A percentile compares a stretch with the other conserved stretches of the same genome.
phyloP scores from a whole-genome alignment of 2,888 invertebrate species.

The Acanthococcus lagerstroemiae region DNA sequence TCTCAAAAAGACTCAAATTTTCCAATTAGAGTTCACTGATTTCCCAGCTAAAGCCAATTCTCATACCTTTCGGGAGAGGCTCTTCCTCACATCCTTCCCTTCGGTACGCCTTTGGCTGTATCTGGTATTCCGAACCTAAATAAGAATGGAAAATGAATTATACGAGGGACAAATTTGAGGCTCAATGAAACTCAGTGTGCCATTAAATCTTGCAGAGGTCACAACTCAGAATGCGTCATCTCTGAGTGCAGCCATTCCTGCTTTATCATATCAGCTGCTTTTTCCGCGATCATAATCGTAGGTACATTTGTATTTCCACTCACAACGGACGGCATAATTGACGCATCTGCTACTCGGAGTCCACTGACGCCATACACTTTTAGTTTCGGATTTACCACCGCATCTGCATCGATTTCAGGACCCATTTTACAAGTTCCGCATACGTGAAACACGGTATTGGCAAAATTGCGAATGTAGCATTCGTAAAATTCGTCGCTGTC shows the following conservation, averaged over 20 bases:
- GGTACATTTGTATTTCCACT: slow-evolving; percentile 12
- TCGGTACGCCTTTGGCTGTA: no score
- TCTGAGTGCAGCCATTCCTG: slow-evolving; percentile 2
- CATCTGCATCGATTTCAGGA: neutral
- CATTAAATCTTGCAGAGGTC: no score
- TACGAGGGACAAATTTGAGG: no score
- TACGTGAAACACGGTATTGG: neutral
- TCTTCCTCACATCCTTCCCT: no score
- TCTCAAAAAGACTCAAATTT: no score
- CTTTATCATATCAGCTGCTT: slow-evolving; percentile 1
- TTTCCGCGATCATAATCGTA: slow-evolving; percentile 11
- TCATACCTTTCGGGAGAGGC: no score
- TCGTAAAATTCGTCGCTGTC: neutral
- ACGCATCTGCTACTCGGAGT: neutral
- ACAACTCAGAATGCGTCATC: no score
- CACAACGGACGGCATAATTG: neutral
- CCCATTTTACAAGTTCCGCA: slow-evolving; percentile 10
- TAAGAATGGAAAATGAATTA: no score
- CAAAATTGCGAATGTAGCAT: neutral
- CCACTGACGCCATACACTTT: slow-evolving; percentile 1
- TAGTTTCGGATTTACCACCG: neutral
- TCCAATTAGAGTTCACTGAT: no score
- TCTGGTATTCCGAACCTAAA: no score
- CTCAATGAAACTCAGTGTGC: no score
- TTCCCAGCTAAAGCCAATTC: no score